Evolutionary conservation across 2,797 vertebrate species (phyloP), one percentile per base, ranked within the genome.

Genomic region (Coendou prehensilis): DNA sequence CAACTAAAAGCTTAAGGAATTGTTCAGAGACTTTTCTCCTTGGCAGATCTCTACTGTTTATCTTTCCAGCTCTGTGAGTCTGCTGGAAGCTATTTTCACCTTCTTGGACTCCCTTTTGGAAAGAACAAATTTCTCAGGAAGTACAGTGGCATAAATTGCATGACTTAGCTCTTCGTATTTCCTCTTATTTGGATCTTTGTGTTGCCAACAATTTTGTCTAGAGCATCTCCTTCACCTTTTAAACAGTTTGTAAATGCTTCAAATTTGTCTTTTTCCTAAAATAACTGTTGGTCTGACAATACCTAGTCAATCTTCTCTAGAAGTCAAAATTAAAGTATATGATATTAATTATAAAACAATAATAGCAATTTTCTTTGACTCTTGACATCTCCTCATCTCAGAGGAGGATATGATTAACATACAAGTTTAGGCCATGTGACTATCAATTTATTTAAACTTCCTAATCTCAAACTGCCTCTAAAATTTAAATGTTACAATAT

Each of bases 171-270:
- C 64, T 64, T 26, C 41, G 33, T 67, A 52, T 18, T 41, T 82
- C 59, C 18, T n/a, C 7, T 63, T 37, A 86, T n/a, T 30, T 92
- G n/a, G n/a, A 87, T 76, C 59, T 71, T 96, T 52, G 15, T 82
- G 54, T 61, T 45, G 7, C 33, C 26, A 45, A 83, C 17, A 30
- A 5, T 22, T 54, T 5, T 56, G 10, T 18, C 18, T 82, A 50
- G 3, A 52, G 23, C 7, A 71, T 41, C 28, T 69, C 13, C 37
- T 61, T 20, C 61, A n/a, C 6, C 52, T 57, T 82, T 67, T 26
- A 78, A 63, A 47, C 1, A 75, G 20, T n/a, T 76, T 41, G 1
- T n/a, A n/a, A 85, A 37, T 85, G 7, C 15, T 87, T 50, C n/a
- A 63, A 18, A 18, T 87, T 69, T 90, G 5, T 47, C 57, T 17